Evolutionary conservation across 2,888 invertebrate species (phyloP).

Genomic region (Nomada flava): DNA sequence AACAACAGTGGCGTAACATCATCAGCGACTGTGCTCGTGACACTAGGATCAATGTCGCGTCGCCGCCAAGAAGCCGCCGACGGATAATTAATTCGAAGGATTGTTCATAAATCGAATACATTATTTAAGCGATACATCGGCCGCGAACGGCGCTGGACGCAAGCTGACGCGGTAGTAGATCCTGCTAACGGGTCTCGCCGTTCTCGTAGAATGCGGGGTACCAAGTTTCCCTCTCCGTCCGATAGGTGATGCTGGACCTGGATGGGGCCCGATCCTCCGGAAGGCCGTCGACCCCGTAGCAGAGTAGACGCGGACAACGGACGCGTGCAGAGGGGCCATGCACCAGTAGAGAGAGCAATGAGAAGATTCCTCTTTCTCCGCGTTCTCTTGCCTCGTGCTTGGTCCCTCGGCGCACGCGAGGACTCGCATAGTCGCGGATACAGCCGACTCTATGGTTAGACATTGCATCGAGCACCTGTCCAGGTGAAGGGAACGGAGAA

Average conservation of each 20-base stretch:
- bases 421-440: slow-evolving; percentile 56
- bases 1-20: slow-evolving; percentile 41
- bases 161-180: slow-evolving; percentile 47
- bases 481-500: too few relatives aligned
- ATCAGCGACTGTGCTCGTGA: slow-evolving; percentile 28
- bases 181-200: slow-evolving; percentile 75
- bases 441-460: slow-evolving; percentile 10
- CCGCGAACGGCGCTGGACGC: slow-evolving; percentile 28
- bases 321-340: slow-evolving; percentile 55
- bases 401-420: slow-evolving; percentile 28
- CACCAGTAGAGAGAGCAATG: slow-evolving; percentile 28
- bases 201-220: slow-evolving; percentile 77
- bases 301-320: slow-evolving; percentile 56
- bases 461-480: slow-evolving; percentile 22
- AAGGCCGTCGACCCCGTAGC: slow-evolving; percentile 80
- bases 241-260: slow-evolving; percentile 82
- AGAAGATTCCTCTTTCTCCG: slow-evolving; percentile 57
- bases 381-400: slow-evolving; percentile 26
- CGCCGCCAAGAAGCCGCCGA: slow-evolving; percentile 29
- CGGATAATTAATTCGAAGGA: slow-evolving; percentile 50
- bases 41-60: slow-evolving; percentile 13
- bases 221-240: slow-evolving; percentile 77
- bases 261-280: slow-evolving; percentile 75
- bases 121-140: slow-evolving; percentile 46
- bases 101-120: slow-evolving; percentile 58